Conservation (phyloP, 2,888 invertebrate species). For the Andrena trimmerana region DNA sequence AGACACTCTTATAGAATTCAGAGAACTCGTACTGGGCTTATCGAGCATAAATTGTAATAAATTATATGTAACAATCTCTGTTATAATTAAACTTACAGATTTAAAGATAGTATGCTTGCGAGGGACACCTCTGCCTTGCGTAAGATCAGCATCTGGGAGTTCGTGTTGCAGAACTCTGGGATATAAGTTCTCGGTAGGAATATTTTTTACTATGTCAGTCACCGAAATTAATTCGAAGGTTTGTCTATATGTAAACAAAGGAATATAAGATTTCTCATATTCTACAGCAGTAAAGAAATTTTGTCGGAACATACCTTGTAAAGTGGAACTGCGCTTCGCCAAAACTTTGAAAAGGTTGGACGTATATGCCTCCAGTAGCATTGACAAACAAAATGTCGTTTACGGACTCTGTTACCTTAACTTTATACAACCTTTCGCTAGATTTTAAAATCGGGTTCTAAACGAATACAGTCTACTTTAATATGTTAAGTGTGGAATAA, state of each 20-base stretch:
- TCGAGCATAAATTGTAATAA: conserved; percentile 5
- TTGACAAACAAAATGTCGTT: conserved; percentile 79
- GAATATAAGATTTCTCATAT: background rate
- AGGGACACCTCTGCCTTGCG: conserved; percentile 79
- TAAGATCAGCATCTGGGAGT: conserved; percentile 79
- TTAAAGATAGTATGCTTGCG: conserved; percentile 77
- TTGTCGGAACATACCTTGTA: conserved; percentile 72
- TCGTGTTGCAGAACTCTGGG: conserved; percentile 77
- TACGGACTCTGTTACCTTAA: conserved; percentile 73
- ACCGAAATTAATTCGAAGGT: conserved; percentile 75
- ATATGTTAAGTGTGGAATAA: background rate
- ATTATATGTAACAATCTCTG: background rate
- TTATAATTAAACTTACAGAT: conserved; percentile 72
- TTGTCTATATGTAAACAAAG: conserved; percentile 74
- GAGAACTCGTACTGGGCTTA: background rate
- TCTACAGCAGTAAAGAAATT: background rate
- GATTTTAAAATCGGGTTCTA: conserved; percentile 84
- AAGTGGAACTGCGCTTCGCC: conserved; percentile 84
- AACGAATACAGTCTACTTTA: background rate
- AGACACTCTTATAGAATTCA: conserved; percentile 14
- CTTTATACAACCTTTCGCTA: conserved; percentile 83
- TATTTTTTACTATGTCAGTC: conserved; percentile 66
- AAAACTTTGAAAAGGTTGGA: conserved; percentile 85
- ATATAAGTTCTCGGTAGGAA: conserved; percentile 68
- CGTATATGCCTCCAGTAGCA: conserved; percentile 83